Conservation (phyloP, 2,113 vertebrate species). For the Tragelaphus imberbis region DNA sequence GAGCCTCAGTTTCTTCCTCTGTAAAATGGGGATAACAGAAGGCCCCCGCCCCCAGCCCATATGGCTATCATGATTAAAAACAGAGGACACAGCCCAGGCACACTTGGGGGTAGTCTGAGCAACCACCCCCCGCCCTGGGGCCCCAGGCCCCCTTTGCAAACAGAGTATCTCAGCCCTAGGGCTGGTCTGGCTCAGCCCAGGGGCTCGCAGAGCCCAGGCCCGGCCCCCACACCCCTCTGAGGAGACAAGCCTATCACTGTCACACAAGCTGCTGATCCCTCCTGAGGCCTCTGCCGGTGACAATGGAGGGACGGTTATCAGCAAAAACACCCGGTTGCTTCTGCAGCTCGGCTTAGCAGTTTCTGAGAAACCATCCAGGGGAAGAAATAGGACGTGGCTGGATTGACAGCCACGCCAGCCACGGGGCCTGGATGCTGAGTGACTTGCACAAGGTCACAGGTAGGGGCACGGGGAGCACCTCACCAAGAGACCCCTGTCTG, state of each 20-base stretch:
- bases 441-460: background rate
- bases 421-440: background rate
- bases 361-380: background rate
- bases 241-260: background rate
- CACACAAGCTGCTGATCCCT: background rate
- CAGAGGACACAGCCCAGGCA: background rate
- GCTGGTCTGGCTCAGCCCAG: background rate
- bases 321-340: slow-evolving; percentile 25
- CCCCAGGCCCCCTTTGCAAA: background rate
- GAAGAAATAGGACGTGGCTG: background rate
- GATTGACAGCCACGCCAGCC: background rate
- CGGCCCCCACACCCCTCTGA: background rate
- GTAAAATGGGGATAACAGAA: background rate
- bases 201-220: background rate
- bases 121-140: background rate
- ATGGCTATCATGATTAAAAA: background rate
- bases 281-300: background rate
- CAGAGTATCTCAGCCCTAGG: background rate
- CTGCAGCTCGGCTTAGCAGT: background rate
- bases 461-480: background rate
- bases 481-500: background rate
- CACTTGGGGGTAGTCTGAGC: background rate
- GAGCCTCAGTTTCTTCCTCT: background rate
- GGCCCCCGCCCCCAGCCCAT: too few species aligned
- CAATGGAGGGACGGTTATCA: slow-evolving; percentile 40